Base-by-base conservation (phyloP, 2,888 invertebrate genomes). In the Hermodice carunculata region DNA sequence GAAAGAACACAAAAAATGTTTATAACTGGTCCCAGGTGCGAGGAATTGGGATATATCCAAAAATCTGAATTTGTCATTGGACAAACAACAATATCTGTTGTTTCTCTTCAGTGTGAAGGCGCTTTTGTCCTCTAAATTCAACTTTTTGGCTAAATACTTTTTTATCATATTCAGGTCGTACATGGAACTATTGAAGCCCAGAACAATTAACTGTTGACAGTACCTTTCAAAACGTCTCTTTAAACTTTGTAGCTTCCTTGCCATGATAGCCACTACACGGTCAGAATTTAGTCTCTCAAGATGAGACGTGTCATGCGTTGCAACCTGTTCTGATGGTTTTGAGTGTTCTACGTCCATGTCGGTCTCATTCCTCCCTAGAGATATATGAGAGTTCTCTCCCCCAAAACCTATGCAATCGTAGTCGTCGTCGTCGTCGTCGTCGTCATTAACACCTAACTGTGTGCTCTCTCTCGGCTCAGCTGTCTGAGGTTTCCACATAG, bases 131-230 rank as follows among this genome's bases (percentile, higher is more conserved):
- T 37, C 19, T 14, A 43, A 22, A 2, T 40, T 43, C 26, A 57
- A 42, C 26, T 37, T 28, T 43, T 22, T 40, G 2, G 57, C 43
- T 24, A 57, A 43, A 32, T 43, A 29, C 22, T 43, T 19, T 17
- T 57, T 57, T 26, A 57, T 57, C 19, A 40, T 17, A 28, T 57
- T 57, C 5, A 57, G 17, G 22, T 57, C 57, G 29, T 43, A 49
- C 29, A n/a, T 24, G 29, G 49, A 49, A n/a, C 31, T 31, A 26
- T 49, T 49, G 14, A 49, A 49, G 3, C 49, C 49, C 28, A 49
- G 29, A 3, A 49, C 49, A 3, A 22, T 29, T 1, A 49, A 3
- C 1, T 31, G n/a, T 6, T 17, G 3, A 2, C 29, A 17, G 49
- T 49, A 49, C n/a, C 32, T 49, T 3, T 49, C 14, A 14, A 49